A percentile compares a stretch with the other conserved stretches of the same genome.
Evolutionary conservation across 2,888 invertebrate species (phyloP).

Genomic region (Melipona bicolor): DNA sequence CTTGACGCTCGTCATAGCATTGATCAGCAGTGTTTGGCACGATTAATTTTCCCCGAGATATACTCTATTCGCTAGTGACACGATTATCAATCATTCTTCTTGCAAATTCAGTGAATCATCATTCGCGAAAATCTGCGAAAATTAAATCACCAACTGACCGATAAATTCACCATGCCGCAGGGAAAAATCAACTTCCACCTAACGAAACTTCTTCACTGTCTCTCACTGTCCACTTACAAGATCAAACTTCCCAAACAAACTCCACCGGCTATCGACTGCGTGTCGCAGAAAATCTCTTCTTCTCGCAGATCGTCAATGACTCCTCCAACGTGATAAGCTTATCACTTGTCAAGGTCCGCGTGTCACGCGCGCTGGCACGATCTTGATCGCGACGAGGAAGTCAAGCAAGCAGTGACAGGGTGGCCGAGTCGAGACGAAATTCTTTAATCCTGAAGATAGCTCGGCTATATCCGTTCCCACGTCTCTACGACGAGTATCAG

Average conservation of each 20-base stretch:
- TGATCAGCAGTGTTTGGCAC: neutral
- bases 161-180: neutral
- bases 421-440: neutral
- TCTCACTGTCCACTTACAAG: neutral
- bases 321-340: conserved; percentile 5
- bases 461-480: conserved; percentile 58
- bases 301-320: neutral
- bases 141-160: neutral
- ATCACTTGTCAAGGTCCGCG: conserved; percentile 34
- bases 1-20: too few species aligned
- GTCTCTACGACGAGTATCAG: conserved; percentile 67
- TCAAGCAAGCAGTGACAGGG: neutral
- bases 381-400: conserved; percentile 39
- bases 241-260: conserved; percentile 11
- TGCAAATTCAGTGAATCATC: too few species aligned
- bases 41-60: neutral
- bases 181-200: neutral
- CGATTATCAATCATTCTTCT: neutral
- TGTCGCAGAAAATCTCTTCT: neutral
- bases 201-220: neutral
- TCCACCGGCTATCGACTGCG: neutral
- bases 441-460: neutral
- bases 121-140: too few species aligned
- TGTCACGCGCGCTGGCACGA: conserved; percentile 56
- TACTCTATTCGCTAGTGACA: neutral